These are phyloP conservation scores for Blera fallax DNA, from an alignment of 2,888 invertebrate genomes.

Conservation along the genomic window DNA sequence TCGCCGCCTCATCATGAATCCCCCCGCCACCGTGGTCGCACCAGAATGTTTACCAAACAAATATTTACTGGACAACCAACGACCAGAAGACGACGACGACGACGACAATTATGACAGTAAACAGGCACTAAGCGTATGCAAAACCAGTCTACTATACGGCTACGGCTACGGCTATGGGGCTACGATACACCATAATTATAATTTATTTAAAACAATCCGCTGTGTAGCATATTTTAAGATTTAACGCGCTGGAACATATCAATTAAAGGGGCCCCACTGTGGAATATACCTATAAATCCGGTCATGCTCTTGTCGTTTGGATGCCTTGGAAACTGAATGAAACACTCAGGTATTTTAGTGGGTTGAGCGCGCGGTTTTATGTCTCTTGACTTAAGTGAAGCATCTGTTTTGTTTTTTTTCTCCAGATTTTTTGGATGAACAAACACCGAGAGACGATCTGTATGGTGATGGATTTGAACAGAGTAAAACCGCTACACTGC, in stretches of 20 bases:
- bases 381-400: background rate
- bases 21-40: too few species aligned
- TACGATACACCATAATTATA: background rate
- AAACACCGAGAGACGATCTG: background rate
- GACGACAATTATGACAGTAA: constrained; percentile 8
- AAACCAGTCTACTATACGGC: constrained; percentile 1
- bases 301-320: background rate
- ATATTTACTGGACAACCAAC: constrained; percentile 1
- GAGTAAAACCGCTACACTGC: background rate
- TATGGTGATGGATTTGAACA: background rate
- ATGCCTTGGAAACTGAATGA: background rate
- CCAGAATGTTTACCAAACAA: constrained; percentile 1
- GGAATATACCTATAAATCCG: background rate
- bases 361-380: background rate
- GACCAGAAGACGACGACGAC: background rate
- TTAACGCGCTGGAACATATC: constrained; percentile 14
- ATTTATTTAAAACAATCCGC: constrained; percentile 23
- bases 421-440: background rate
- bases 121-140: constrained; percentile 24
- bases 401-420: background rate
- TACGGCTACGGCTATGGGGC: background rate
- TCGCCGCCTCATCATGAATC: background rate
- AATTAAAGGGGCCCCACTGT: constrained; percentile 5
- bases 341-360: background rate
- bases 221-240: constrained; percentile 19